Base-by-base conservation (phyloP, 64 coral and sea anemone species). In the Montipora cactus region DNA sequence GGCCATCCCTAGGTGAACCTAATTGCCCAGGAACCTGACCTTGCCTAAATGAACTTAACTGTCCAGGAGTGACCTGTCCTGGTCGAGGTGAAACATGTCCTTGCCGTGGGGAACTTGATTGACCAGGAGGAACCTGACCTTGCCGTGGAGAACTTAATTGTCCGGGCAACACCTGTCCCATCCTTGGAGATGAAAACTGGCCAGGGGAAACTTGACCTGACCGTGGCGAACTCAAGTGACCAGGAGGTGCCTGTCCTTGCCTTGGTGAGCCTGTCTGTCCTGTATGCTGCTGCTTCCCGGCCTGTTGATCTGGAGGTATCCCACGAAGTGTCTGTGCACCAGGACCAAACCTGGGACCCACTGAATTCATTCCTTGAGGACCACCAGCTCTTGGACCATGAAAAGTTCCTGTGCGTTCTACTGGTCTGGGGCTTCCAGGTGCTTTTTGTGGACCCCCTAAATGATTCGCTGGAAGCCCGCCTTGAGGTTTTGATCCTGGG, bases 341-440 rank as follows among this genome's bases (percentile, higher is more conserved):
- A 67, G 57, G 55, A 16, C 28, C 66, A 69, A 86, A 50, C 66
- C 82, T 71, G 1, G 82, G 82, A 18, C 67, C 82, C 45, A 23
- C n/a, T 47, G 68, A 67, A 10, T 13, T 72, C 44, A 49, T 11
- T 71, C 64, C 82, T 70, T 66, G 66, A 13, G 82, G 82, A 49
- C 44, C 64, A 72, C 82, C 82, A 21, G 47, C 1, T 51, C 82
- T 86, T 70, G 81, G 52, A 62, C 69, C 74, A 67, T 81, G 72
- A 44, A 45, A 73, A 61, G 87, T 50, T 62, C 87, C 87, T 13
- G 77, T 77, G 11, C 58, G 87, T 22, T 79, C 72, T 61, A 55
- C 81, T 22, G 81, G 81, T 77, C 90, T 85, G 53, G 79, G 78
- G 59, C 88, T 79, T 16, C 76, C 88, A 47, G 59, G 59, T 59